These are phyloP conservation scores for Piprites chloris DNA, from an alignment of 2,113 vertebrate species.

Conservation along the genomic window DNA sequence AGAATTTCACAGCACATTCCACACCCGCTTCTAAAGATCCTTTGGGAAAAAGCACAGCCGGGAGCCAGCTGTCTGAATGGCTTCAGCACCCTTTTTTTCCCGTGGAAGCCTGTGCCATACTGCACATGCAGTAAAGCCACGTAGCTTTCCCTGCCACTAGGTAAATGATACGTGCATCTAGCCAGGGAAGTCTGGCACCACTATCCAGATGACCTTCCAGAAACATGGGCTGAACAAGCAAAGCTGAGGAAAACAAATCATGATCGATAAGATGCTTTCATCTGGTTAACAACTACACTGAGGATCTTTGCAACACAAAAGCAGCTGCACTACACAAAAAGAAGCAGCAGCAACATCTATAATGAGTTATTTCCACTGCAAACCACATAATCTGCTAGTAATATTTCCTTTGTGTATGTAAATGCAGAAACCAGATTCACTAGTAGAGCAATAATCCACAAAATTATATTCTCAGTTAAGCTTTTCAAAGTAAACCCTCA, in stretches of 20 bases:
- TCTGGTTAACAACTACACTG: not conserved
- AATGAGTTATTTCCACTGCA: not conserved
- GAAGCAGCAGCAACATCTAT: not conserved
- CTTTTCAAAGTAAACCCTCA: not conserved
- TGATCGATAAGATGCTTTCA: not conserved
- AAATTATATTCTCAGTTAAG: not conserved
- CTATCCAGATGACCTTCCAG: not conserved
- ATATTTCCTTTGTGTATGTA: not conserved
- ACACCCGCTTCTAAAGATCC: not conserved
- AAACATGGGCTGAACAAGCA: not conserved
- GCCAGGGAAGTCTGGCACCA: not conserved
- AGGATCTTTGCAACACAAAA: not conserved
- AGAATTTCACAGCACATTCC: slow-evolving; percentile 42
- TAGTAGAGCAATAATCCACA: not conserved
- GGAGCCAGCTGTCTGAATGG: not conserved
- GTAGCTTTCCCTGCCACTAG: not conserved
- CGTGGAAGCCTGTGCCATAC: not conserved
- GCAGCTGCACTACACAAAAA: not conserved
- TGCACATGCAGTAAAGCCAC: not conserved
- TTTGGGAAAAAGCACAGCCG: not conserved
- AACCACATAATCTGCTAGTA: not conserved
- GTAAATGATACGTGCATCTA: not conserved
- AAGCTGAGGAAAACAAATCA: not conserved
- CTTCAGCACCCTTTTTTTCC: not conserved
- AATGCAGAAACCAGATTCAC: not conserved